Evolutionary conservation across 2,888 invertebrate genomes (phyloP), one percentile per base, ranked within the genome.

Genomic region (Empis stercorea): DNA sequence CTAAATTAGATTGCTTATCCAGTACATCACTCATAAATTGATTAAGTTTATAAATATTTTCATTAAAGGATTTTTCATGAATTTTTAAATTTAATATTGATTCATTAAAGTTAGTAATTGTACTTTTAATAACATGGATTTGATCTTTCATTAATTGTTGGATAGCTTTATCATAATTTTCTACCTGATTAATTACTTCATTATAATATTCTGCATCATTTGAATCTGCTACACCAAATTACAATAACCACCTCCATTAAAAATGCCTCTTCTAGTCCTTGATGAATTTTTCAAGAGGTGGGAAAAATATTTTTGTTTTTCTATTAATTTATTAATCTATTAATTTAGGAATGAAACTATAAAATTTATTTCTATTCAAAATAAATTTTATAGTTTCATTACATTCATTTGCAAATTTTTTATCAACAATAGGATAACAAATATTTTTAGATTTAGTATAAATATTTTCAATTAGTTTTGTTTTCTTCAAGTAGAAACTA

Each of bases 41-140:
- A 10, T 50, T 36, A n/a, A 54, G 38, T 40, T 49, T 42, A 7
- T 27, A 20, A 10, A 52, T 47, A 36, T 52, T 56, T 45, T 47
- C 44, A 38, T 56, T 54, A 15, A 57, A 46, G 30, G 53, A 37
- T 41, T 43, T n/a, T n/a, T n/a, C n/a, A n/a, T n/a, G n/a, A n/a
- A n/a, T n/a, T 20, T 51, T 38, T 16, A 55, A 47, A 30, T 47
- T 50, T 9, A 20, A 43, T 14, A 55, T 47, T 3, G 54, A 49
- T 44, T 49, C 43, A 36, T 55, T 54, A 30, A 53, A 55, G 23
- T 51, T 55, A 9, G 48, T 42, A 4, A 56, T 53, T 5, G 54
- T 50, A 4, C 48, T 39, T 34, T 46, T 44, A 3, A 55, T 42
- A 11, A 55, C 47, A 38, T 54, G 52, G 14, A 51, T 46, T 48